These are phyloP conservation scores for Jaculus jaculus DNA, from an alignment of 2,113 vertebrate genomes.

Conservation along the genomic window DNA sequence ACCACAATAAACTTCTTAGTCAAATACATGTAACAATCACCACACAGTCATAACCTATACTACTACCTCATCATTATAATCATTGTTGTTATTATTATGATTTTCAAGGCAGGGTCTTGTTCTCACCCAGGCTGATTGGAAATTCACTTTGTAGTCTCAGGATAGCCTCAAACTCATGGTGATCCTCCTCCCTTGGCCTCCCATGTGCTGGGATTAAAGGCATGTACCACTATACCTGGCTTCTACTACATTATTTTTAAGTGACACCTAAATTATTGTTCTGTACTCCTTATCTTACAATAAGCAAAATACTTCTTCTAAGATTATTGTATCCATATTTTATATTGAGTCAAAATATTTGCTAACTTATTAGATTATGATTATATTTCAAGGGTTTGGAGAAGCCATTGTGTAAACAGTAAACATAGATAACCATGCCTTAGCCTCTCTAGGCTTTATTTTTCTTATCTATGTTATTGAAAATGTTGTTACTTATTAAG, in stretches of 20 bases:
- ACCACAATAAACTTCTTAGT: neutral
- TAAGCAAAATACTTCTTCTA: neutral
- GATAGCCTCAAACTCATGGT: too few relatives aligned
- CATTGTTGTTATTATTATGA: too few relatives aligned
- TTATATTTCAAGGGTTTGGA: neutral
- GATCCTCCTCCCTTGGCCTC: too few relatives aligned
- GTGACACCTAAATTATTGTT: conserved; percentile 1
- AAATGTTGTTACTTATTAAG: neutral
- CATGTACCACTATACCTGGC: too few relatives aligned
- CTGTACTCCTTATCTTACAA: neutral
- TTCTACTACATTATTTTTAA: neutral
- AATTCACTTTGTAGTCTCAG: too few relatives aligned
- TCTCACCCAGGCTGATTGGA: too few relatives aligned
- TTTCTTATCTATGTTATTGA: neutral
- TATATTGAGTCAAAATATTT: neutral
- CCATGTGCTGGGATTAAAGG: too few relatives aligned
- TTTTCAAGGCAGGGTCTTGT: too few relatives aligned
- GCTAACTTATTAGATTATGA: neutral
- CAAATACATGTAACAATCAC: neutral
- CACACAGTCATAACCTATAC: neutral
- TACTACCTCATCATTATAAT: neutral
- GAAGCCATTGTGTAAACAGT: neutral
- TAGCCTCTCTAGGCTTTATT: neutral
- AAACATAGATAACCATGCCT: neutral
- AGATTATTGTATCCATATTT: neutral